Evolutionary conservation across 2,888 invertebrate species (phyloP).

Genomic region (Drosophila heteroneura): DNA sequence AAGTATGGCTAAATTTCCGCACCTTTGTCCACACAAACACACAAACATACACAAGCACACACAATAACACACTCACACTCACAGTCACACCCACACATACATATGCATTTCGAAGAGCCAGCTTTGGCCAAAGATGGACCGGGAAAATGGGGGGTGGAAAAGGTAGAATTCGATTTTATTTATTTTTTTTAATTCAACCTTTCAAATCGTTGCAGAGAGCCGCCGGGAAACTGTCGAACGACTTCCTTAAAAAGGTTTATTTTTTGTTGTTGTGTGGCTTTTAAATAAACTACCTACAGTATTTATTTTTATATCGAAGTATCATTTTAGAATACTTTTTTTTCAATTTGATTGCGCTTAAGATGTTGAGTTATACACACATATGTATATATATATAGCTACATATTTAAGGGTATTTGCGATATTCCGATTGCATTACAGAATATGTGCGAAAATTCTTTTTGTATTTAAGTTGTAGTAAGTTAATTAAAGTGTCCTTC

Average conservation of each 20-base stretch:
- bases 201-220: background rate
- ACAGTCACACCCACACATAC: conserved; percentile 1
- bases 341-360: background rate
- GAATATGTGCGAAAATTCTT: background rate
- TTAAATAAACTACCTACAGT: background rate
- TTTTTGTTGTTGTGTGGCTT: background rate
- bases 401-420: background rate
- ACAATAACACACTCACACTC: background rate
- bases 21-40: conserved; percentile 48
- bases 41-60: conserved; percentile 14
- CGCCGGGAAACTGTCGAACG: background rate
- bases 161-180: background rate
- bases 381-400: background rate
- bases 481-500: background rate
- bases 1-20: conserved; percentile 73
- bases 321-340: background rate
- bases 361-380: background rate
- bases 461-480: background rate
- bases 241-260: background rate
- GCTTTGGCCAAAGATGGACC: background rate
- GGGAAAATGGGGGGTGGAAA: background rate
- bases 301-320: background rate
- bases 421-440: background rate
- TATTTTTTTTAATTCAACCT: background rate
- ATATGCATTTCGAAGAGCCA: background rate